These are phyloP conservation scores for Limnephilus lunatus DNA, from an alignment of 2,888 invertebrate genomes.

Conservation along the genomic window DNA sequence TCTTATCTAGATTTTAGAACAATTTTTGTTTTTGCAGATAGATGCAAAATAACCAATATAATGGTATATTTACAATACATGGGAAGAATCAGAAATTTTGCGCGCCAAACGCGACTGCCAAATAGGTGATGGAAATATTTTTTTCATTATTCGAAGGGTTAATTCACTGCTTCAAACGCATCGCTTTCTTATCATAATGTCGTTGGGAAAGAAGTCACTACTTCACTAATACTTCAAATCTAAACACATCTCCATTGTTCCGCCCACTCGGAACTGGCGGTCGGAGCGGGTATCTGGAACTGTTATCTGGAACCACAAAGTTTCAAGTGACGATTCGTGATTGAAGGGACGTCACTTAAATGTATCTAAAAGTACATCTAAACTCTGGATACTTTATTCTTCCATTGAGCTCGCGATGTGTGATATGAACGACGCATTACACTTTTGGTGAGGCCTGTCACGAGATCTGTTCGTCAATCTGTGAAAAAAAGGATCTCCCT, in stretches of 20 bases:
- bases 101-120: too few species aligned
- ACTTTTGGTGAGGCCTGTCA: background rate
- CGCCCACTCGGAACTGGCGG: background rate
- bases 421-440: background rate
- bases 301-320: background rate
- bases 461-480: background rate
- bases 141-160: too few species aligned
- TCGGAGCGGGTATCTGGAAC: background rate
- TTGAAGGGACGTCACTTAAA: background rate
- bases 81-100: too few species aligned
- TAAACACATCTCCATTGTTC: background rate
- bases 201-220: background rate
- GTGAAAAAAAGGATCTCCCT: background rate
- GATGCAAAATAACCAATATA: too few species aligned
- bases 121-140: too few species aligned
- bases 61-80: too few species aligned
- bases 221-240: background rate
- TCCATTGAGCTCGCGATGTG: background rate
- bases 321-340: background rate
- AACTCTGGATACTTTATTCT: background rate
- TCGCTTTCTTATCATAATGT: slow-evolving; percentile 3
- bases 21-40: too few species aligned
- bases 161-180: background rate
- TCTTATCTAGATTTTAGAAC: too few species aligned
- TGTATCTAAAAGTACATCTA: background rate